Evolutionary conservation across 1,140 invertebrate genomes (phyloP), one percentile per base, ranked within the genome.

Genomic region (Cydia pomonella): DNA sequence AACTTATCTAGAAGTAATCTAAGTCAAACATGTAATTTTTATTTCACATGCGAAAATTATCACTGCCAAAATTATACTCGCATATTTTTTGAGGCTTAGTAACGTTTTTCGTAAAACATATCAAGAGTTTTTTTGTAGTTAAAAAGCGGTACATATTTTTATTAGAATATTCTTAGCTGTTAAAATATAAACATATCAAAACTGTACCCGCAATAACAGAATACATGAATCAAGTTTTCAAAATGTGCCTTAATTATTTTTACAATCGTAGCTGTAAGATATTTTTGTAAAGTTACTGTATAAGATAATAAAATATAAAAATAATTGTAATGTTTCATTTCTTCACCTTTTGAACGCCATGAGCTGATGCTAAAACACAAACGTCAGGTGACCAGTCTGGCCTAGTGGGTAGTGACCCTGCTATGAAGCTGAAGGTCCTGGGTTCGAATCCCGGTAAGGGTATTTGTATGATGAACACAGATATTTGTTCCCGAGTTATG

Each of bases 161-260:
- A 59, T 59, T 21, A 59, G 53, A 59, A 59, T 59, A 59, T 59
- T 23, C n/a, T n/a, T 59, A 59, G 21, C 21, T 23, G 53, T 59
- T n/a, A 12, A 59, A 59, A 59, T 53, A 59, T 59, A 6, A 0
- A 59, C 53, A 59, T 38, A 69, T 38, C 41, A 38, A 47, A 72
- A 23, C 16, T 72, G 71, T 72, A 41, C n/a, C 38, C 38, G 53
- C 18, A 23, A 59, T 18, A 23, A 53, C 59, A 62, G 16, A 29
- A 41, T 38, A 75, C 41, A 23, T 23, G 63, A 69, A 66, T 72
- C 33, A 73, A 73, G 41, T 76, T 73, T 80, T 83, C 80, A 80
- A 79, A 87, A 88, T 90, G 89, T 91, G 89, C 89, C 89, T 91
- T 91, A 91, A 88, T 86, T 87, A 87, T 88, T 87, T 69, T 81